These are phyloP conservation scores for Slavum lentiscoides DNA, from an alignment of 2,888 invertebrate species.

Conservation along the genomic window DNA sequence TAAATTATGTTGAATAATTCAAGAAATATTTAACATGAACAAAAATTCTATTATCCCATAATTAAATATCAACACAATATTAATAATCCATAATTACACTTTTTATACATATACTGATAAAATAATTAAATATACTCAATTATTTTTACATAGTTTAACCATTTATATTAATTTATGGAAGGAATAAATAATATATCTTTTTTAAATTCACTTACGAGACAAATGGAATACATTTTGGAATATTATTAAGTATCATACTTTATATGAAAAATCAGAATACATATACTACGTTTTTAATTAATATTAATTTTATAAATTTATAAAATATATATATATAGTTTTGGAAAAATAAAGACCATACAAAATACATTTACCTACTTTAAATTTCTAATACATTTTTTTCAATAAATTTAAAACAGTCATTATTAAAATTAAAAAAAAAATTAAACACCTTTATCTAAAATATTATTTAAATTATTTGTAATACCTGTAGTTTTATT, in stretches of 20 bases:
- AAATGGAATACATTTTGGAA: conserved; percentile 24
- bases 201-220: neutral
- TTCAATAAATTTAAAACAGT: neutral
- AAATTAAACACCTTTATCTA: neutral
- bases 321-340: neutral
- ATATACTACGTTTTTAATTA: neutral
- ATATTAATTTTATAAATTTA: neutral
- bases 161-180: neutral
- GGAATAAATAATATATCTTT: neutral
- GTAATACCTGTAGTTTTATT: neutral
- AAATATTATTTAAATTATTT: neutral
- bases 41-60: neutral
- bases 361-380: no score
- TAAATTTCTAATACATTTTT: neutral
- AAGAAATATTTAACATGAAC: no score
- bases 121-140: neutral
- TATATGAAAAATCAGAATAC: neutral
- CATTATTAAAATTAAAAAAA: neutral
- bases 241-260: neutral
- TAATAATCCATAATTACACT: neutral
- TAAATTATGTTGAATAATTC: no score
- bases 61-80: neutral
- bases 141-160: neutral
- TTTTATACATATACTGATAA: neutral
- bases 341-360: neutral